phyloP scores from a whole-genome alignment of 2,113 vertebrate species.

The Melospiza georgiana region DNA sequence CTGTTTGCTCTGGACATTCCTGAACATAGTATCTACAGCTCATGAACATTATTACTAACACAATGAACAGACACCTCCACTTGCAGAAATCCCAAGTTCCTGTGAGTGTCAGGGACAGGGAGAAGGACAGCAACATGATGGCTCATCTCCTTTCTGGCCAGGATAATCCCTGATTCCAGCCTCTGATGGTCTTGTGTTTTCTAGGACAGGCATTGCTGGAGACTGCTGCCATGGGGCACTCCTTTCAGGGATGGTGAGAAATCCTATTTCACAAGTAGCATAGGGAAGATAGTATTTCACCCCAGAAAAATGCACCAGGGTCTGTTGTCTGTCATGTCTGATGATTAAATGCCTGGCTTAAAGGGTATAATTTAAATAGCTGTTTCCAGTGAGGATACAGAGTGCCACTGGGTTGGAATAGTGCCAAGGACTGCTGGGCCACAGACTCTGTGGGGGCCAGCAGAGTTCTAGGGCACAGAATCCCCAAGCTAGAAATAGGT shows the following conservation, averaged over 20 bases:
- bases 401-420: constrained; percentile 32
- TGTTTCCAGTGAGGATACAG: constrained; percentile 31
- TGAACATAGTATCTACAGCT: background rate
- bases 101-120: background rate
- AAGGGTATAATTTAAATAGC: constrained; percentile 10
- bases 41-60: background rate
- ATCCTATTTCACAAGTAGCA: background rate
- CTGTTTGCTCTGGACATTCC: background rate
- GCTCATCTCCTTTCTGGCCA: background rate
- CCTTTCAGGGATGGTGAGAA: constrained; percentile 8
- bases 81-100: background rate
- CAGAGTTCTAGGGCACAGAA: constrained; percentile 43
- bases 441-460: constrained; percentile 8
- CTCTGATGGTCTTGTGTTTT: background rate
- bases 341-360: constrained; percentile 4
- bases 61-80: background rate
- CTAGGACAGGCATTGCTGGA: background rate
- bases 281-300: background rate
- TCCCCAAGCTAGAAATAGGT: constrained; percentile 40
- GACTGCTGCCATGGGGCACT: background rate
- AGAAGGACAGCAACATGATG: background rate
- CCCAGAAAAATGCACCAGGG: background rate
- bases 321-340: background rate
- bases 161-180: background rate
- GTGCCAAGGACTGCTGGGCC: constrained; percentile 29